Conservation (phyloP, 1,140 invertebrate genomes). For the Homarus americanus region DNA sequence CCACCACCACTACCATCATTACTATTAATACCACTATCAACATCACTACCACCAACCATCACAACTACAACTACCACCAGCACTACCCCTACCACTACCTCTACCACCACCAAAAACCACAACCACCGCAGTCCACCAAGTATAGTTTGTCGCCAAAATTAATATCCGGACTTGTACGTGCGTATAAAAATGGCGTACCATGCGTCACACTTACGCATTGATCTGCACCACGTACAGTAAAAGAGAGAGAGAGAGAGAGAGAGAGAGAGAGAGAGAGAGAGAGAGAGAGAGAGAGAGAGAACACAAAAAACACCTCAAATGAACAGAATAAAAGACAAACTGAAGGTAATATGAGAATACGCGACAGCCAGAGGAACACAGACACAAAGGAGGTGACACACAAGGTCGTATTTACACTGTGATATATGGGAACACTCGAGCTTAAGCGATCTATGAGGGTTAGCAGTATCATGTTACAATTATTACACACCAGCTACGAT, state of each 20-base stretch:
- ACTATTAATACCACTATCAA: too few species aligned
- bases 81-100: too few species aligned
- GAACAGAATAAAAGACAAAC: neutral
- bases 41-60: too few species aligned
- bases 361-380: too few species aligned
- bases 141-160: slow-evolving; percentile 15
- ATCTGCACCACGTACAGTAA: neutral
- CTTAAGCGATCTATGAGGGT: neutral
- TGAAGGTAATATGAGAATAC: neutral
- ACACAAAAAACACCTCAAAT: too few species aligned
- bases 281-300: slow-evolving; percentile 15
- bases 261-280: slow-evolving; percentile 4
- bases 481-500: neutral
- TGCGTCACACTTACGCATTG: neutral
- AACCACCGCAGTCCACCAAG: too few species aligned
- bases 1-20: too few species aligned
- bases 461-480: neutral
- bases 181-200: neutral
- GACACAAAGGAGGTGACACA: too few species aligned
- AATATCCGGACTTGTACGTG: slow-evolving; percentile 7
- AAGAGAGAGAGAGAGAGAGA: neutral
- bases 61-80: too few species aligned
- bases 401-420: neutral
- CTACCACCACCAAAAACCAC: too few species aligned
- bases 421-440: neutral